These are phyloP conservation scores for Leptura quadrifasciata DNA, from an alignment of 2,888 invertebrate species.

Conservation along the genomic window DNA sequence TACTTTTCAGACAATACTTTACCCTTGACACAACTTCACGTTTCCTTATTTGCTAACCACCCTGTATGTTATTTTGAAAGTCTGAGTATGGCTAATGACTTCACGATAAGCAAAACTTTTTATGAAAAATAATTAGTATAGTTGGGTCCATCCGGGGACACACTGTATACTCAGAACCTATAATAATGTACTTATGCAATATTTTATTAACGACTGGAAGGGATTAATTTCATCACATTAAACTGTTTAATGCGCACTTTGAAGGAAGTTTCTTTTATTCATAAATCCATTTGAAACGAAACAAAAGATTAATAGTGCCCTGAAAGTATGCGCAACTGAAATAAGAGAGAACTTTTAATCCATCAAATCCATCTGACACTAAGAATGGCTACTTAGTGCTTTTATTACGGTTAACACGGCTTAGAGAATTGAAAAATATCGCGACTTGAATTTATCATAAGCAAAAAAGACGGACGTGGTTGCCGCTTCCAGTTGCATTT, in stretches of 20 bases:
- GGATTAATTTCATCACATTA: constrained; percentile 37
- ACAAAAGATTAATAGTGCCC: constrained; percentile 46
- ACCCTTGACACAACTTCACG: no score
- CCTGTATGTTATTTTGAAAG: no score
- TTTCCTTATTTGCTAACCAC: no score
- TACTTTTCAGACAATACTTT: no score
- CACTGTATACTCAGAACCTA: no score
- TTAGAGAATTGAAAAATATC: constrained; percentile 46
- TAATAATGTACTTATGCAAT: no score
- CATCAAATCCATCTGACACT: constrained; percentile 48
- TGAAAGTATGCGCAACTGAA: constrained; percentile 30
- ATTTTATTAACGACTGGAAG: neutral
- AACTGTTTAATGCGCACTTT: constrained; percentile 33
- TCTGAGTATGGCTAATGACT: no score
- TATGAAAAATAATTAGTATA: no score
- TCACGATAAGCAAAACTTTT: no score
- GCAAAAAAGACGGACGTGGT: constrained; percentile 18
- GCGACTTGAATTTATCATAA: constrained; percentile 45
- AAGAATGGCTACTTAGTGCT: constrained; percentile 48
- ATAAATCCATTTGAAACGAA: constrained; percentile 40
- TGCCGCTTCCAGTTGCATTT: constrained; percentile 38
- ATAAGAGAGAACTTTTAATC: constrained; percentile 47
- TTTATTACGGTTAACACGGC: constrained; percentile 46
- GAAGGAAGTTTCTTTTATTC: constrained; percentile 45
- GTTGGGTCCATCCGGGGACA: no score